Evolutionary conservation across 2,113 vertebrate species (phyloP).

Genomic region (Podarcis cretensis): DNA sequence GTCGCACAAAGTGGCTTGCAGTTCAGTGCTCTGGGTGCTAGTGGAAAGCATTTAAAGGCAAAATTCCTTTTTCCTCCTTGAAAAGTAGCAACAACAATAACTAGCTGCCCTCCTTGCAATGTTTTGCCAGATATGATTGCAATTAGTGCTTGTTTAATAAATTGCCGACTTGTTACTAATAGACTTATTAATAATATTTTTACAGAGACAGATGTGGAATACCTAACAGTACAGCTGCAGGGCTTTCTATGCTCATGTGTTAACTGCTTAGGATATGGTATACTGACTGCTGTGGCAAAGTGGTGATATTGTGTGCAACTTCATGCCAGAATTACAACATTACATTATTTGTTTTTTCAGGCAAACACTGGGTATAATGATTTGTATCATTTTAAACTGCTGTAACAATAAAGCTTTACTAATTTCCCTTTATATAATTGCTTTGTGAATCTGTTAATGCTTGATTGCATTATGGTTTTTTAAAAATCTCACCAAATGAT

Average conservation of each 20-base stretch:
- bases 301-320: neutral
- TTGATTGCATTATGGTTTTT: neutral
- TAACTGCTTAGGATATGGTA: neutral
- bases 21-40: too few species aligned
- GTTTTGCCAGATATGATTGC: neutral
- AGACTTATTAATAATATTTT: neutral
- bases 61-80: too few species aligned
- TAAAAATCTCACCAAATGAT: conserved; percentile 43
- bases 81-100: neutral
- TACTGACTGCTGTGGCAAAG: neutral
- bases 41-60: too few species aligned
- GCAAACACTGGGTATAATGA: neutral
- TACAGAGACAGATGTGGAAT: neutral
- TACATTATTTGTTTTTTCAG: neutral
- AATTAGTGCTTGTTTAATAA: neutral
- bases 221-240: neutral
- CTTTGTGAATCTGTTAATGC: conserved; percentile 31
- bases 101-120: neutral
- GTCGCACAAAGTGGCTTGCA: too few species aligned
- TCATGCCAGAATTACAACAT: neutral
- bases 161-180: neutral
- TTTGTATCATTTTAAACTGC: conserved; percentile 13
- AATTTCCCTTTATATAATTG: conserved; percentile 10
- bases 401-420: conserved; percentile 24
- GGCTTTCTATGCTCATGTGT: neutral